Evolutionary conservation across 2,113 vertebrate genomes (phyloP).

Genomic region (Actinemys pallida): DNA sequence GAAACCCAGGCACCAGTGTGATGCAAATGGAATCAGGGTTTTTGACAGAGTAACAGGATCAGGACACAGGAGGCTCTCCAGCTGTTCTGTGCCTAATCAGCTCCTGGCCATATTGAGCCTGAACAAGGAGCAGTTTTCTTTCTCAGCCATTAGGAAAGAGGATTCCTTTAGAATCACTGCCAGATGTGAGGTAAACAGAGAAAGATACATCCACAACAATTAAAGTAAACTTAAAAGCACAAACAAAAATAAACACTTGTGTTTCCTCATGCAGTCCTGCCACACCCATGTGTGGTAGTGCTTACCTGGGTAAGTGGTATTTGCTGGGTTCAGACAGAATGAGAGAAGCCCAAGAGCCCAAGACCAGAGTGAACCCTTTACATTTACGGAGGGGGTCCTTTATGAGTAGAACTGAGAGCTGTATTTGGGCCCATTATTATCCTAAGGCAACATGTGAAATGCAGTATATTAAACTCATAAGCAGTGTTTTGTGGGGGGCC

Average conservation of each 20-base stretch:
- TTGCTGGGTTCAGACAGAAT: background rate
- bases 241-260: background rate
- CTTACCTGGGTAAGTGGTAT: background rate
- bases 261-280: background rate
- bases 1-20: too few relatives aligned
- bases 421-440: background rate
- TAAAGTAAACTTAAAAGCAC: background rate
- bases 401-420: background rate
- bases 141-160: too few relatives aligned
- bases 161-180: background rate
- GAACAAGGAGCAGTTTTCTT: too few relatives aligned
- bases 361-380: background rate
- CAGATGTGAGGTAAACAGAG: background rate
- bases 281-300: background rate
- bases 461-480: background rate
- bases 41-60: too few relatives aligned
- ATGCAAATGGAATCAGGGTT: too few relatives aligned
- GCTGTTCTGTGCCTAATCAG: too few relatives aligned
- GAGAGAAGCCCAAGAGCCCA: background rate
- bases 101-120: too few relatives aligned
- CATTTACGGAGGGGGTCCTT: background rate
- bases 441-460: too few relatives aligned
- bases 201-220: background rate
- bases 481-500: background rate
- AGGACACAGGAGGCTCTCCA: too few relatives aligned